Conservation (phyloP, 2,797 vertebrate genomes). For the Lycodopsis pacificus region DNA sequence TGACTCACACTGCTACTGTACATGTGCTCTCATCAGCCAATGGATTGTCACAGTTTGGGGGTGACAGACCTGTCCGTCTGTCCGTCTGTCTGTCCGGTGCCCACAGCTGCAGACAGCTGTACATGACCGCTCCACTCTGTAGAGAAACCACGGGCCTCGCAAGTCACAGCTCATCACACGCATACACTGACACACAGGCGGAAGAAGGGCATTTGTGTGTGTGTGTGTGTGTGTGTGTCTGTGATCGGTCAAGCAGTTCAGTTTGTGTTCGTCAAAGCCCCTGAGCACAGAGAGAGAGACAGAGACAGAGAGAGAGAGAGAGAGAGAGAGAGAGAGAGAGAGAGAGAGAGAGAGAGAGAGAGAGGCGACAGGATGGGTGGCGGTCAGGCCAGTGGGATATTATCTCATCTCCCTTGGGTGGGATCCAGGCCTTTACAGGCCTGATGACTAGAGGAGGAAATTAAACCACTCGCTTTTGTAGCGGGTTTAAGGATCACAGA, state of each 20-base stretch:
- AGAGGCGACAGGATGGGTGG: constrained; percentile 67
- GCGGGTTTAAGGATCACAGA: constrained; percentile 66
- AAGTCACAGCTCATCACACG: constrained; percentile 76
- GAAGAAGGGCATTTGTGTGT: constrained; percentile 59
- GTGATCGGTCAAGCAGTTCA: constrained; percentile 70
- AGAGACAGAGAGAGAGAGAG: constrained; percentile 17
- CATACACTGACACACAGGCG: constrained; percentile 59
- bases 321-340: constrained; percentile 29
- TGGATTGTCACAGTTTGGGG: constrained; percentile 54
- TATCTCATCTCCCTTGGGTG: constrained; percentile 80
- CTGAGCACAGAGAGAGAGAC: constrained; percentile 41
- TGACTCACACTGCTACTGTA: constrained; percentile 18
- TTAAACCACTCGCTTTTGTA: constrained; percentile 78
- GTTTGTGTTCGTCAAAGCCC: constrained; percentile 67
- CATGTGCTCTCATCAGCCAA: constrained; percentile 35
- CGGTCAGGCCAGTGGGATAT: constrained; percentile 64
- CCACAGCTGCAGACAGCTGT: constrained; percentile 68
- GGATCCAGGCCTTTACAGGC: constrained; percentile 71
- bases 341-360: constrained; percentile 32
- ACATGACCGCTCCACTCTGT: constrained; percentile 61
- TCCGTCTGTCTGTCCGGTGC: constrained; percentile 31
- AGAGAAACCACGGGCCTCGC: constrained; percentile 41
- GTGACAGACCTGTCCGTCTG: constrained; percentile 32
- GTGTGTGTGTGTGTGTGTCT: constrained; percentile 37
- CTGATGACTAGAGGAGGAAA: constrained; percentile 73